Conservation (phyloP, 2,113 vertebrate genomes). For the Merops nubicus region DNA sequence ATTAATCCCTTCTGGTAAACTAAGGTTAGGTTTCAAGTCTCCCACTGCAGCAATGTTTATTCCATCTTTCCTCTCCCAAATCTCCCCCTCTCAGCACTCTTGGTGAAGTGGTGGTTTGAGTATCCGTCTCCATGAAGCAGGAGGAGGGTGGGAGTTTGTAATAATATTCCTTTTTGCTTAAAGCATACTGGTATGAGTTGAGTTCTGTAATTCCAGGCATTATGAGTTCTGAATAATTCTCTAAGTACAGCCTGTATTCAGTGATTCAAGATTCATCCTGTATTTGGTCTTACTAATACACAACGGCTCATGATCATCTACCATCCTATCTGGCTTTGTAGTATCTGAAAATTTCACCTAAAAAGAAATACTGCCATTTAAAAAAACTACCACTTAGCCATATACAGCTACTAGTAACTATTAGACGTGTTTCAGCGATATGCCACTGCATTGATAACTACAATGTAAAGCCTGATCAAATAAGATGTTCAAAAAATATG, state of each 20-base stretch:
- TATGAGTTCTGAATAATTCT: not conserved
- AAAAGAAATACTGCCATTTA: not conserved
- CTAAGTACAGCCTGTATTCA: not conserved
- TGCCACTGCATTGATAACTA: not conserved
- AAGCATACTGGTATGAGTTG: not conserved
- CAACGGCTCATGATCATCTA: not conserved
- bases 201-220: not conserved
- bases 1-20: not conserved
- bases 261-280: not conserved
- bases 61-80: not conserved
- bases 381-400: not conserved
- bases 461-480: not conserved
- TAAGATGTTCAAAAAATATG: not conserved
- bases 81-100: not conserved
- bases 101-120: not conserved
- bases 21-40: not conserved
- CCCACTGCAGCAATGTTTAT: not conserved
- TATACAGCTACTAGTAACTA: not conserved
- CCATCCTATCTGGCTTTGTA: not conserved
- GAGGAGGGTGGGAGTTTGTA: not conserved
- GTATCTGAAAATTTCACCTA: not conserved
- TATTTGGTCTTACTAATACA: not conserved
- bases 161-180: not conserved
- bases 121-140: not conserved
- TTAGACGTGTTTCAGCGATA: not conserved